Conservation (phyloP, 2,888 invertebrate species). For the Lycophotia porphyrea region DNA sequence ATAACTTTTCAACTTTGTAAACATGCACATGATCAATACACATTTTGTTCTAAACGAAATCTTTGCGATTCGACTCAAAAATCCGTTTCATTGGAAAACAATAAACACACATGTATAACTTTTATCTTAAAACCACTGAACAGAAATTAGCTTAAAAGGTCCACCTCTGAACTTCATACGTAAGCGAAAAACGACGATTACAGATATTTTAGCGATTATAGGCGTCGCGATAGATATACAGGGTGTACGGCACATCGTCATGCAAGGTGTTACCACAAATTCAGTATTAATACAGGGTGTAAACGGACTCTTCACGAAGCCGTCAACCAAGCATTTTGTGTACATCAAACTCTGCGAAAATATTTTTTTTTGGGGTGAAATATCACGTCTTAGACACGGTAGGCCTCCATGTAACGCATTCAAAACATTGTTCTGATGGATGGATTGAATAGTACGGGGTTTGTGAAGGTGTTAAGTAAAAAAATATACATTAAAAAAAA, state of each 20-base stretch:
- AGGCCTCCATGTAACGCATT: no score
- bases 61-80: constrained; percentile 14
- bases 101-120: constrained; percentile 18
- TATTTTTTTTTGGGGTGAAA: no score
- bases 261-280: background rate
- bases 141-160: constrained; percentile 3
- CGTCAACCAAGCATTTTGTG: no score
- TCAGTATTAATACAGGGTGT: background rate
- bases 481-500: no score
- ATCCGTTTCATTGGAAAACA: constrained; percentile 47
- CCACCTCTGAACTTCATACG: constrained; percentile 13
- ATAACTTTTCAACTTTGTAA: constrained; percentile 10
- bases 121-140: background rate
- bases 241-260: background rate
- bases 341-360: no score
- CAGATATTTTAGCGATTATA: background rate
- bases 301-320: no score
- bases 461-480: no score
- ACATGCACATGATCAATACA: constrained; percentile 3
- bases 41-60: constrained; percentile 14
- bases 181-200: background rate
- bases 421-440: no score
- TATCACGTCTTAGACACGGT: no score
- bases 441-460: no score
- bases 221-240: background rate